Evolutionary conservation across 2,113 vertebrate genomes (phyloP).

Genomic region (Ascaphus truei): DNA sequence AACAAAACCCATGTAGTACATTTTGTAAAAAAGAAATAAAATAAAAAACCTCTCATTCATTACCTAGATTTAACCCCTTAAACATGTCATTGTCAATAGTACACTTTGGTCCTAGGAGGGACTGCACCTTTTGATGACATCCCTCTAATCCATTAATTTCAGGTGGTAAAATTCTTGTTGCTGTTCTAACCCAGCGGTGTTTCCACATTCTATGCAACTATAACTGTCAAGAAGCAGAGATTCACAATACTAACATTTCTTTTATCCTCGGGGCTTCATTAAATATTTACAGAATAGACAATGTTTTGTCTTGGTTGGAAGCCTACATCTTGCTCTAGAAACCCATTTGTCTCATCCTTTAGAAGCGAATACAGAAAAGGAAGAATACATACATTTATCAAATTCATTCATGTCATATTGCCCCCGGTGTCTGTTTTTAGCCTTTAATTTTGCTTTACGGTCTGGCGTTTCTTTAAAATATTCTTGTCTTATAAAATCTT

Average conservation of each 20-base stretch:
- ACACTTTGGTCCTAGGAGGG: neutral
- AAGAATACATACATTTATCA: neutral
- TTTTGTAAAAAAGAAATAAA: too few relatives aligned
- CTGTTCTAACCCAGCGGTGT: neutral
- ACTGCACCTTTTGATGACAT: neutral
- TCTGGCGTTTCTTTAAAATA: neutral
- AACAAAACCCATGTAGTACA: too few relatives aligned
- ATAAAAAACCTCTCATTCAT: too few relatives aligned
- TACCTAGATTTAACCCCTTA: too few relatives aligned
- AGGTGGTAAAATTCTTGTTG: neutral
- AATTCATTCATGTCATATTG: neutral
- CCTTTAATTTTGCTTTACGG: neutral
- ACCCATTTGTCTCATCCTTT: conserved; percentile 2
- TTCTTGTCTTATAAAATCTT: too few relatives aligned
- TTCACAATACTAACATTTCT: conserved; percentile 24
- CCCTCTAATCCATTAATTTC: neutral
- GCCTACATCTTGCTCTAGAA: neutral
- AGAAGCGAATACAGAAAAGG: neutral
- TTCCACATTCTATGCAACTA: neutral
- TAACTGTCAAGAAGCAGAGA: neutral
- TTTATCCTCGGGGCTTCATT: conserved; percentile 13
- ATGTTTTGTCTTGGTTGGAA: conserved; percentile 8
- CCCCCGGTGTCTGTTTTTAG: neutral
- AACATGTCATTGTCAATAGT: too few relatives aligned
- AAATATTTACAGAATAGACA: conserved; percentile 18